Conservation (phyloP, 2,113 vertebrate genomes). For the Ameiurus melas region DNA sequence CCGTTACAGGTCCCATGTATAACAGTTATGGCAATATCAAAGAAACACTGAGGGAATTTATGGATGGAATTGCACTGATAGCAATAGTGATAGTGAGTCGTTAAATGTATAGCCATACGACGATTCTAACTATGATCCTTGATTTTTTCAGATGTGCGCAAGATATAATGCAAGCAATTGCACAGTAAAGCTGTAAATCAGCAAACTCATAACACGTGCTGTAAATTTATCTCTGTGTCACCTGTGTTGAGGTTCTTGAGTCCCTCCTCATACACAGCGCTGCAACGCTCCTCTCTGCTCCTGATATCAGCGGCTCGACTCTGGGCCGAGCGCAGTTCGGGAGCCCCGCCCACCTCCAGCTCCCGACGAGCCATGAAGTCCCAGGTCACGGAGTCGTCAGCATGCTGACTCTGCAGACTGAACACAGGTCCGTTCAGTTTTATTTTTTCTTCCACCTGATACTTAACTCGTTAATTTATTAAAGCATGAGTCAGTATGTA, state of each 20-base stretch:
- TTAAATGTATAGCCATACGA: background rate
- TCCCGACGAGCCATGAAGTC: constrained; percentile 88
- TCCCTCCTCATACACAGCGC: constrained; percentile 88
- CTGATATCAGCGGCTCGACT: constrained; percentile 73
- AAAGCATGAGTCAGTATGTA: background rate
- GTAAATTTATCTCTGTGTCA: constrained; percentile 49
- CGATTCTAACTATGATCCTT: no score
- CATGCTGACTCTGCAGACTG: constrained; percentile 81
- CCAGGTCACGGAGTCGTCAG: constrained; percentile 83
- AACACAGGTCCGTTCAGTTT: background rate
- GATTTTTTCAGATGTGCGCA: background rate
- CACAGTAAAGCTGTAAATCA: background rate
- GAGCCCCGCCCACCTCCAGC: constrained; percentile 69
- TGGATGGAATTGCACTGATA: background rate
- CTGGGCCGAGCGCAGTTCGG: constrained; percentile 71
- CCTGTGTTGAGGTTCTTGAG: constrained; percentile 79
- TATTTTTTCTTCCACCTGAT: no score
- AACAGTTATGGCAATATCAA: background rate
- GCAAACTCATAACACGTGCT: background rate
- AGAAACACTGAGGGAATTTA: background rate
- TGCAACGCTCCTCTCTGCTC: constrained; percentile 81
- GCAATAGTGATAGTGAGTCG: background rate
- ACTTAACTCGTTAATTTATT: background rate
- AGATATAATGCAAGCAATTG: background rate
- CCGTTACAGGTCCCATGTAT: background rate